A percentile compares a stretch with the other conserved stretches of the same genome.
phyloP scores from a whole-genome alignment of 1,140 invertebrate species.

The Diorhabda elongata region DNA sequence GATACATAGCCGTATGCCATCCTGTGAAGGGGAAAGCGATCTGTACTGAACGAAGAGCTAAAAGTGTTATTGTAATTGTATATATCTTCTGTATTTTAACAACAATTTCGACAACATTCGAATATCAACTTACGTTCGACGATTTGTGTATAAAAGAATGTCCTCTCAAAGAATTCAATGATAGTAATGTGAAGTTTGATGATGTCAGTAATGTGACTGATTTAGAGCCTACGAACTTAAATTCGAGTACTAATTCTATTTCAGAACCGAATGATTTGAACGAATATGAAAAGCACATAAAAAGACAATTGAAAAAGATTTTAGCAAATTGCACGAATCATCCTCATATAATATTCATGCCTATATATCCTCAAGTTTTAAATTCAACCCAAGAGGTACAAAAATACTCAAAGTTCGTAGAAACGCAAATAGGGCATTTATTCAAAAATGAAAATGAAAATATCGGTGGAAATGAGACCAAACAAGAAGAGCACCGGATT shows the following conservation, averaged over 20 bases:
- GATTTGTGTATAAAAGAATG: slow-evolving; percentile 24
- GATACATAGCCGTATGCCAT: slow-evolving; percentile 73
- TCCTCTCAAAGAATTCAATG: not conserved
- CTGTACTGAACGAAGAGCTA: slow-evolving; percentile 60
- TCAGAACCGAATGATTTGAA: not conserved
- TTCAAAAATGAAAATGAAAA: too few relatives aligned
- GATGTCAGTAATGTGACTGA: not conserved
- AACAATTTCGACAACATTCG: slow-evolving; percentile 62
- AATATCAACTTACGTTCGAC: slow-evolving; percentile 50
- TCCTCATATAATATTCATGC: not conserved
- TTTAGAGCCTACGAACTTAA: not conserved
- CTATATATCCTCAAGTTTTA: not conserved
- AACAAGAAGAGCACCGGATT: too few relatives aligned
- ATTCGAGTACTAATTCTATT: not conserved
- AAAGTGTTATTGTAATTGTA: slow-evolving; percentile 58
- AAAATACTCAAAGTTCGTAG: too few relatives aligned
- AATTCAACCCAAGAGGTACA: not conserved
- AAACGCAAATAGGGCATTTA: too few relatives aligned
- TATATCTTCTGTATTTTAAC: slow-evolving; percentile 61
- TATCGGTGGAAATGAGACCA: too few relatives aligned
- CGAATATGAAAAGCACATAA: not conserved
- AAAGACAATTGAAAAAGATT: not conserved
- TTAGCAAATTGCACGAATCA: not conserved
- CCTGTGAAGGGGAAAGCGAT: slow-evolving; percentile 69
- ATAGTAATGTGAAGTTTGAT: not conserved